A percentile compares a stretch with the other conserved stretches of the same genome.
phyloP scores from a whole-genome alignment of 2,888 invertebrate species.

The Dryocosmus kuriphilus region DNA sequence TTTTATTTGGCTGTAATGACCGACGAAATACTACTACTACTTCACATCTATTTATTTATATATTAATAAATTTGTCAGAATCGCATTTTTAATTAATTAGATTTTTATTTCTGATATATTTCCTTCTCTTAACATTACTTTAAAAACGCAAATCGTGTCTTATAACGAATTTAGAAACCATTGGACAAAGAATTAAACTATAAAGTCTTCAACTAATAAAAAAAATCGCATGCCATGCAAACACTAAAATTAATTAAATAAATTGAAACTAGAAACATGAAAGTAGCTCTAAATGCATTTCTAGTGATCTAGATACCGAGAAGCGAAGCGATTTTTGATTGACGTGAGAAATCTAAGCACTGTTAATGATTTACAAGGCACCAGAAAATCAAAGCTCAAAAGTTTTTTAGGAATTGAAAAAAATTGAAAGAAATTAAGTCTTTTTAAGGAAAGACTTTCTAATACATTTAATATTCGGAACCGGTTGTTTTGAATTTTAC shows the following conservation, averaged over 20 bases:
- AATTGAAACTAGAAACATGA: constrained; percentile 11
- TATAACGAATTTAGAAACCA: not conserved
- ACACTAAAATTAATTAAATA: not conserved
- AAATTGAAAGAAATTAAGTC: no score
- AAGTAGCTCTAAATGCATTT: constrained; percentile 34
- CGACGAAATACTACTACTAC: no score
- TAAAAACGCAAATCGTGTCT: not conserved
- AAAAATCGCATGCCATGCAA: constrained; percentile 53
- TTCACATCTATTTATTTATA: no score
- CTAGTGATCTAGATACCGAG: constrained; percentile 42
- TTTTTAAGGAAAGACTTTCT: no score
- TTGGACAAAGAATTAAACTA: not conserved
- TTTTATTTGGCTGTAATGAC: no score
- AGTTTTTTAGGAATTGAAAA: no score
- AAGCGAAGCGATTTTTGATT: constrained; percentile 47
- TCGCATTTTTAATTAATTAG: not conserved
- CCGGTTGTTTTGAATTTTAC: no score
- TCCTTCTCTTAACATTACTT: not conserved
- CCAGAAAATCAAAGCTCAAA: no score
- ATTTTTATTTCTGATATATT: no score
- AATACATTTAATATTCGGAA: no score
- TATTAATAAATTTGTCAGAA: no score
- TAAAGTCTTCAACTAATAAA: not conserved
- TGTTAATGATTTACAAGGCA: no score
- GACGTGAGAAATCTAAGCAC: not conserved